Evolutionary conservation across 2,797 vertebrate genomes (phyloP), one percentile per base, ranked within the genome.

Genomic region (Coccyzus lansbergi): DNA sequence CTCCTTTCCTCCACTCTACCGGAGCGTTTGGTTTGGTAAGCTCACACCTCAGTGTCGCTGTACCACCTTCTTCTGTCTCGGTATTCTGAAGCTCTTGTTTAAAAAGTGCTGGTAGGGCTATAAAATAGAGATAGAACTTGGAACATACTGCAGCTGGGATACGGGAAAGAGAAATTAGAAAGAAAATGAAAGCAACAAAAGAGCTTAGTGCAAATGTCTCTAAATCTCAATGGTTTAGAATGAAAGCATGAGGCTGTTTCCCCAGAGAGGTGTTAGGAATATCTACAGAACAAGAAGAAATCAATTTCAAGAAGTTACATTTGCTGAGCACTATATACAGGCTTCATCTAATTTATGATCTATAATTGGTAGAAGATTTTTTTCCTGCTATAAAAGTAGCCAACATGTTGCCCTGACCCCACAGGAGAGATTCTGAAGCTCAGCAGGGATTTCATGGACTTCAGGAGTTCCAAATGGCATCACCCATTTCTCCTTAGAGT

Each of bases 1-100:
- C 97, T 77, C 98, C 99, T 96, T 98, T 99, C 90, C 95, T 98
- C 99, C 99, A 99, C 92, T 99, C 98, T 91, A 99, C 96, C 2
- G 95, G 87, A 88, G 96, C 96, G 5, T 83, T 95, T 3, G 95
- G 55, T 94, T 97, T 98, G 70, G 98, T 99, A 67, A 99, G 97
- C 93, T 99, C 98, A 86, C 99, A 99, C 67, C 80, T 84, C 87
- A 99, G 96, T 2, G 67, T 96, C 5, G 97, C 98, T 2, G 96
- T 98, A 26, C 96, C 86, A 3, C 98, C 98, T 84, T 99, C 99
- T 15, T 98, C 97, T 31, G 97, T 98, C 40, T 96, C 97, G 4
- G 97, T 97, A 83, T 97, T 94, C 97, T 98, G 97, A 77, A 99
- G 97, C 34, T 98, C 98, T 96, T 81, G 97, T 22, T 97, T 98